Evolutionary conservation across 1,140 invertebrate genomes (phyloP).

Genomic region (Trichomalopsis sarcophagae): DNA sequence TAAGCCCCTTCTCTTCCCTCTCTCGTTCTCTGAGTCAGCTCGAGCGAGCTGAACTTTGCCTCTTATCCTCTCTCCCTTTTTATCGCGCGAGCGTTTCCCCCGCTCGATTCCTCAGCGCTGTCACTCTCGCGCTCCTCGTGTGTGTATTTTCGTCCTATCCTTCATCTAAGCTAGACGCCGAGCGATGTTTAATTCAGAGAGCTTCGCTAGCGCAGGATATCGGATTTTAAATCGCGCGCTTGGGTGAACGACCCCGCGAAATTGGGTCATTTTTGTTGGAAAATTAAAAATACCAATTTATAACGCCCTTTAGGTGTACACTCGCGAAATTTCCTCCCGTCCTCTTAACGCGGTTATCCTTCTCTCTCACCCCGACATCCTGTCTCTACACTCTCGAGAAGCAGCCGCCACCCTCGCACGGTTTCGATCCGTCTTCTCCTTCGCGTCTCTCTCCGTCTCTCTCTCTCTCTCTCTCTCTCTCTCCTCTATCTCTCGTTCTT

Average conservation of each 20-base stretch:
- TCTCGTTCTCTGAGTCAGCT: constrained; percentile 49
- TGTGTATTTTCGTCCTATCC: constrained; percentile 45
- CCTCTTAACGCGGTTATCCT: constrained; percentile 19
- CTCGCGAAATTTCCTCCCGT: not conserved
- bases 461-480: constrained; percentile 47
- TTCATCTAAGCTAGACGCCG: constrained; percentile 28
- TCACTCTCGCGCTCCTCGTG: constrained; percentile 11
- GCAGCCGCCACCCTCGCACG: not conserved
- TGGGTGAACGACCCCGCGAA: not conserved
- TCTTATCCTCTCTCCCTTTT: constrained; percentile 35
- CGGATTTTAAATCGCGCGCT: not conserved
- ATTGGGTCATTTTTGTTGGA: not conserved
- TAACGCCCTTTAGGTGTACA: not conserved
- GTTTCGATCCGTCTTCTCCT: constrained; percentile 40
- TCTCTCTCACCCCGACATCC: not conserved
- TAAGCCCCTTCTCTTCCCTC: constrained; percentile 45
- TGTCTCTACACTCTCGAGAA: not conserved
- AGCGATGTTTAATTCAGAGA: not conserved
- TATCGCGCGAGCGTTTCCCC: not conserved
- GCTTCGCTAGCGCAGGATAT: not conserved
- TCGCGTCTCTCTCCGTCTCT: constrained; percentile 41
- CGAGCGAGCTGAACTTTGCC: constrained; percentile 48
- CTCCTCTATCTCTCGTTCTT: constrained; percentile 44
- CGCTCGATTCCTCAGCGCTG: not conserved
- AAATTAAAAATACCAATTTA: not conserved